Evolutionary conservation across 2,888 invertebrate genomes (phyloP).

Genomic region (Cistogaster globosa): DNA sequence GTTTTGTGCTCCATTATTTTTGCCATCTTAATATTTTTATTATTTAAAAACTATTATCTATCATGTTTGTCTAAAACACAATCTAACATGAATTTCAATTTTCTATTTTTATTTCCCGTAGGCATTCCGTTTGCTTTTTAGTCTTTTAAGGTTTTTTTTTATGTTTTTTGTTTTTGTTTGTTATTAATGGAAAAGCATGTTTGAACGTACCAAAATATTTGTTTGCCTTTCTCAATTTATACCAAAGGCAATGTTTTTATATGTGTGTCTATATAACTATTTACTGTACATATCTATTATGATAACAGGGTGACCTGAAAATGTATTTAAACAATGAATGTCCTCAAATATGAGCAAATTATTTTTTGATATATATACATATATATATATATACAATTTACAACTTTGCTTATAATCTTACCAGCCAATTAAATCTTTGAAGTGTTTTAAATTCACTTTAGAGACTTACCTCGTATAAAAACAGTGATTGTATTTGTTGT

Average conservation of each 20-base stretch:
- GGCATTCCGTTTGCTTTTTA: slow-evolving; percentile 55
- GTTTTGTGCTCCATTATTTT: background rate
- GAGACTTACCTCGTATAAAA: background rate
- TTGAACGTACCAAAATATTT: slow-evolving; percentile 14
- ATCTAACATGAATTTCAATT: slow-evolving; percentile 70
- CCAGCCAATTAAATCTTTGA: background rate
- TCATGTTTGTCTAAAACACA: slow-evolving; percentile 61
- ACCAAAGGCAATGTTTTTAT: background rate
- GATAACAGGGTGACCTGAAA: background rate
- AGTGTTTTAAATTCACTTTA: background rate
- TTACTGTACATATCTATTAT: background rate
- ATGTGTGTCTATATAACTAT: background rate
- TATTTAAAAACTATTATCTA: slow-evolving; percentile 58
- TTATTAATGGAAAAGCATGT: background rate
- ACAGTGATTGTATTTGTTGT: background rate
- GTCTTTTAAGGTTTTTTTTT: slow-evolving; percentile 28
- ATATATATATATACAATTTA: no score
- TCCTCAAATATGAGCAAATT: no score
- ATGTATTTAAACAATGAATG: background rate
- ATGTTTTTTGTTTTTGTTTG: background rate
- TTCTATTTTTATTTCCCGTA: slow-evolving; percentile 65
- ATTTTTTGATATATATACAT: no score
- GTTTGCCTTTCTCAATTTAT: slow-evolving; percentile 35
- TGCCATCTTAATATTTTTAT: slow-evolving; percentile 4
- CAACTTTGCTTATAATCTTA: no score